Evolutionary conservation across 2,113 vertebrate species (phyloP).

Genomic region (Cephalopterus ornatus): DNA sequence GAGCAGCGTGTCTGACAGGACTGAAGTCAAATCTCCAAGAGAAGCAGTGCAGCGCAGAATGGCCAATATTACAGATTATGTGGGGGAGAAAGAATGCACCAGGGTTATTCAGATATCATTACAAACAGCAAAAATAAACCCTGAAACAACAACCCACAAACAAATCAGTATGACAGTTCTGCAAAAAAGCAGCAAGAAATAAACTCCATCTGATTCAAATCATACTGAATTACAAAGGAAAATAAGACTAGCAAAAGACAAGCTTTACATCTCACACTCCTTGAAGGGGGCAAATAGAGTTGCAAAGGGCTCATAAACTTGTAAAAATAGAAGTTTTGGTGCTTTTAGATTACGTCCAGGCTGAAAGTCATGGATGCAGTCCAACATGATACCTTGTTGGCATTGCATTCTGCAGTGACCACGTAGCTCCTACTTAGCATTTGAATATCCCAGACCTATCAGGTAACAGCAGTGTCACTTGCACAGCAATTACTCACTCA

Average conservation of each 20-base stretch:
- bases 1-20: constrained; percentile 37
- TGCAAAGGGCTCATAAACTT: background rate
- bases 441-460: background rate
- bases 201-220: constrained; percentile 1
- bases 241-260: background rate
- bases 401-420: background rate
- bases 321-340: background rate
- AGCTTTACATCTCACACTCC: background rate
- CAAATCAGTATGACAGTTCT: constrained; percentile 6
- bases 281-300: background rate
- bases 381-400: background rate
- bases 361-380: background rate
- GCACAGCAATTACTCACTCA: background rate
- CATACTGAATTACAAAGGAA: constrained; percentile 18
- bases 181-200: background rate
- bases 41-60: background rate
- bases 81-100: background rate
- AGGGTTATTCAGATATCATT: background rate
- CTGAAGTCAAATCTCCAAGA: constrained; percentile 25
- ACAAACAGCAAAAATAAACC: background rate
- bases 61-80: constrained; percentile 9
- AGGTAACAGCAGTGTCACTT: background rate
- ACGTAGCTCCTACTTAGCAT: background rate
- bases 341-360: background rate
- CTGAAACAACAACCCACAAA: background rate